These are phyloP conservation scores for Lagopus leucura DNA, from an alignment of 2,113 vertebrate species.

Conservation along the genomic window DNA sequence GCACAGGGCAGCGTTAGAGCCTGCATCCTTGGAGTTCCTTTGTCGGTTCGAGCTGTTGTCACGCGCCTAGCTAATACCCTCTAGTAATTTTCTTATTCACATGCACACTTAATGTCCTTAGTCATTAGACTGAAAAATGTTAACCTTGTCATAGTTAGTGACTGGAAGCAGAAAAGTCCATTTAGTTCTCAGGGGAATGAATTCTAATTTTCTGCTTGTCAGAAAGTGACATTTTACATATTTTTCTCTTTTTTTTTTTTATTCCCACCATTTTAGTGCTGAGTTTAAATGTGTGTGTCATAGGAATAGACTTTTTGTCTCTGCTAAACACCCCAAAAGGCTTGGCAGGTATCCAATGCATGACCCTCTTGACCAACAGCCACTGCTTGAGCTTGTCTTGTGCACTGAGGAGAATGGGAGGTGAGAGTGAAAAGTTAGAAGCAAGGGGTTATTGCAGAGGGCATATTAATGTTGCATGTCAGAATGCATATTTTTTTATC, in stretches of 20 bases:
- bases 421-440: constrained; percentile 1
- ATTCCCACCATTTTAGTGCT: constrained; percentile 45
- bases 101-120: constrained; percentile 68
- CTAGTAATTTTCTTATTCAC: constrained; percentile 62
- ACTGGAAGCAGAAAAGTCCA: constrained; percentile 75
- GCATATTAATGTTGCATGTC: constrained; percentile 20
- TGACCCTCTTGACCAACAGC: constrained; percentile 42
- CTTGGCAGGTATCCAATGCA: not conserved
- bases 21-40: not conserved
- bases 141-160: constrained; percentile 77
- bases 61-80: constrained; percentile 48
- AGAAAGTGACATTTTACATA: constrained; percentile 77
- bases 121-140: constrained; percentile 76
- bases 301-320: constrained; percentile 57
- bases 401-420: constrained; percentile 3
- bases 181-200: constrained; percentile 69
- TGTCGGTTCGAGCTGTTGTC: constrained; percentile 39
- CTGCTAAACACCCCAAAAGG: constrained; percentile 50
- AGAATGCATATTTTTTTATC: constrained; percentile 18
- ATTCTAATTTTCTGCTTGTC: constrained; percentile 80
- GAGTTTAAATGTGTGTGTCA: constrained; percentile 68
- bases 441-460: constrained; percentile 34
- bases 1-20: not conserved
- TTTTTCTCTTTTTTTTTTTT: constrained; percentile 47
- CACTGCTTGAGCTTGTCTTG: constrained; percentile 25